Evolutionary conservation across 2,888 invertebrate genomes (phyloP).

Genomic region (Anoplius nigerrimus): DNA sequence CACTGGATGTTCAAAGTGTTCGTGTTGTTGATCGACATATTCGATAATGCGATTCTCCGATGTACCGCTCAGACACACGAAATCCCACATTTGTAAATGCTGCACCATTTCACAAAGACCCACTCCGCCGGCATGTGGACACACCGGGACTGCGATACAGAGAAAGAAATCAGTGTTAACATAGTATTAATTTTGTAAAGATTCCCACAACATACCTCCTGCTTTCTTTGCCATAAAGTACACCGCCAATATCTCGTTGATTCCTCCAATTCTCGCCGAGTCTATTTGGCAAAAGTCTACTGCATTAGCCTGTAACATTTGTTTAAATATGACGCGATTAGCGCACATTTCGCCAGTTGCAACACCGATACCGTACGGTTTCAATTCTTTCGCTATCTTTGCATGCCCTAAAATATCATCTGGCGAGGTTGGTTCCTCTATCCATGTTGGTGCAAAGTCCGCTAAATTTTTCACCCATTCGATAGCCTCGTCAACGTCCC

Average conservation of each 20-base stretch:
- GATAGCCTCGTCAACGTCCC: constrained; percentile 89
- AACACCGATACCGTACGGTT: constrained; percentile 87
- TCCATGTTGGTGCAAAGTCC: constrained; percentile 87
- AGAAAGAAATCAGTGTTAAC: neutral
- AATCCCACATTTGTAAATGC: constrained; percentile 94
- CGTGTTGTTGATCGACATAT: constrained; percentile 93
- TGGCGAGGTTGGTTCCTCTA: constrained; percentile 95
- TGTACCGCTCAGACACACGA: constrained; percentile 83
- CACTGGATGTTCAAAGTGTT: constrained; percentile 88
- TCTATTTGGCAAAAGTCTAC: constrained; percentile 94
- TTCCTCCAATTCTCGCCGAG: constrained; percentile 89
- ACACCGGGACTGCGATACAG: constrained; percentile 85
- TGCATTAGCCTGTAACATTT: constrained; percentile 87
- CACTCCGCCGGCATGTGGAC: constrained; percentile 96
- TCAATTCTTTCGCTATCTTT: constrained; percentile 83
- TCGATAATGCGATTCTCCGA: constrained; percentile 86
- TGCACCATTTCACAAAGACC: constrained; percentile 96
- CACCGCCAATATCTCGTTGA: constrained; percentile 91
- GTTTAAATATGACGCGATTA: constrained; percentile 94
- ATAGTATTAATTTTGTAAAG: neutral
- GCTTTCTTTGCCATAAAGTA: constrained; percentile 93
- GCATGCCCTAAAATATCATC: constrained; percentile 94
- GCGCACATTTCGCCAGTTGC: constrained; percentile 96
- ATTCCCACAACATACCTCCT: constrained; percentile 78
- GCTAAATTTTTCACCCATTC: constrained; percentile 89